A percentile compares a stretch with the other conserved stretches of the same genome.
Conservation (phyloP, 2,888 invertebrate species). For the Heliconius ismenius region DNA sequence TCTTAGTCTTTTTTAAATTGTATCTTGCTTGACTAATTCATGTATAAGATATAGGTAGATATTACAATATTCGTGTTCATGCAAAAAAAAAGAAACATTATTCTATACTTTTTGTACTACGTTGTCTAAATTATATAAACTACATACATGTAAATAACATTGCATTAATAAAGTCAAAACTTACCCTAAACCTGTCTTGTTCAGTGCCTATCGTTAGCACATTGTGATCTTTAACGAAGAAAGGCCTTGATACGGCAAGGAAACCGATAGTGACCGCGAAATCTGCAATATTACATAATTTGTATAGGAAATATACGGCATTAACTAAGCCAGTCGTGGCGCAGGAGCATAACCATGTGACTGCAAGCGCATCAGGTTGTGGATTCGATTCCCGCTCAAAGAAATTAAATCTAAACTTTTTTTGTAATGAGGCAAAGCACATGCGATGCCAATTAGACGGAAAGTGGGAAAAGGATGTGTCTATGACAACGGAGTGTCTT, state of each 20-base stretch:
- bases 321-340: background rate
- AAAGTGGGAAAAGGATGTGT: no score
- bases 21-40: no score
- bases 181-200: constrained; percentile 89
- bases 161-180: background rate
- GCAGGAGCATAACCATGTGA: background rate
- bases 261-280: constrained; percentile 98
- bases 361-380: no score
- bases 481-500: background rate
- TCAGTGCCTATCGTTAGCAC: constrained; percentile 85
- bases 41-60: no score
- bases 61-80: no score
- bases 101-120: no score
- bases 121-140: background rate
- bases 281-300: constrained; percentile 82
- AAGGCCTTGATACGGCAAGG: constrained; percentile 96
- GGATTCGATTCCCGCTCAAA: background rate
- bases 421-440: no score
- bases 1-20: background rate
- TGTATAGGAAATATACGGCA: background rate
- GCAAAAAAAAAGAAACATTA: no score
- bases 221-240: constrained; percentile 89
- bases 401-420: background rate
- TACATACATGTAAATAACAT: background rate
- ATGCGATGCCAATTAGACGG: no score